Evolutionary conservation across 2,113 vertebrate species (phyloP).

Genomic region (Pimephales promelas): DNA sequence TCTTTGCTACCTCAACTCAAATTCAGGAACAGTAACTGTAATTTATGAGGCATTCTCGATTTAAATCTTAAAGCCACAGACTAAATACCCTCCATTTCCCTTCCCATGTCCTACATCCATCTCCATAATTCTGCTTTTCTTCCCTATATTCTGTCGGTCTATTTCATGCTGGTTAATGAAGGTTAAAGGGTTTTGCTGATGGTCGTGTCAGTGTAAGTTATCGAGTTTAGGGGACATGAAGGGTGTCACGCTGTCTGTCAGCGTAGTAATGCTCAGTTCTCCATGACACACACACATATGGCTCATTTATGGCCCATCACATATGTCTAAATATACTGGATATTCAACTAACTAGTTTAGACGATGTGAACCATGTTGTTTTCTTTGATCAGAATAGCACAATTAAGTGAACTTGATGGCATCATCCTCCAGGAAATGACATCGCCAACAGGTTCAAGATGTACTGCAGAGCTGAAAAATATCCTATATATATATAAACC

Average conservation of each 20-base stretch:
- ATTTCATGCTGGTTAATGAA: background rate
- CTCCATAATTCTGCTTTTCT: conserved; percentile 8
- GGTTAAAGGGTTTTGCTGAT: conserved; percentile 5
- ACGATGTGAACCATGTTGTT: background rate
- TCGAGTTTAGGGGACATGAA: background rate
- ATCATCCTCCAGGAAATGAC: background rate
- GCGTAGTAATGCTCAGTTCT: background rate
- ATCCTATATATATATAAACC: too few relatives aligned
- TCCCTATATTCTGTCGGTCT: conserved; percentile 7
- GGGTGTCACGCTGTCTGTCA: background rate
- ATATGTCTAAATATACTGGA: background rate
- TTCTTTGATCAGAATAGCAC: background rate
- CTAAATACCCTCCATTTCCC: conserved; percentile 18
- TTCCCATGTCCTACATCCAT: background rate
- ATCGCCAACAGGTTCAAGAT: background rate
- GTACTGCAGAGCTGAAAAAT: too few relatives aligned
- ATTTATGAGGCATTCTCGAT: background rate
- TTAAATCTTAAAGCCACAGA: background rate
- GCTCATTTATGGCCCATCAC: background rate
- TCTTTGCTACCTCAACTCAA: background rate
- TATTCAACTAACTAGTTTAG: background rate
- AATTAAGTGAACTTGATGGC: background rate
- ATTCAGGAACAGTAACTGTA: background rate
- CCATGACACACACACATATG: background rate
- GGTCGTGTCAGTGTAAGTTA: conserved; percentile 28